Percentiles rank a stretch among this genome's conserved stretches.
phyloP scores from a whole-genome alignment of 2,113 vertebrate genomes.

The Dicentrarchus labrax region DNA sequence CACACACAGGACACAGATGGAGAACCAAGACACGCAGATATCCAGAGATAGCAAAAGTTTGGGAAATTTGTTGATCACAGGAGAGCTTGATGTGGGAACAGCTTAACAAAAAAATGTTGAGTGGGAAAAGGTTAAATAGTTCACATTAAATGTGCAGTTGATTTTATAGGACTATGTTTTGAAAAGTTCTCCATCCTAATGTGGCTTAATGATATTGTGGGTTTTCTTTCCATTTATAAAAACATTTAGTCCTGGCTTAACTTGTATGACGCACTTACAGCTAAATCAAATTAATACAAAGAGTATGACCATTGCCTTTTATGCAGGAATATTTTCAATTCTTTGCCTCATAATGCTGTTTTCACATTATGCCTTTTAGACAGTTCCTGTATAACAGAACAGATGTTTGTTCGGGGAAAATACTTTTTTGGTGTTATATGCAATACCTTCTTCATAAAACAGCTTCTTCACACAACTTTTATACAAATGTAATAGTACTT shows the following conservation, averaged over 20 bases:
- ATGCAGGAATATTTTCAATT: neutral
- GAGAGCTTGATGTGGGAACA: constrained; percentile 15
- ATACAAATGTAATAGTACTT: neutral
- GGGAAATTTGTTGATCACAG: constrained; percentile 47
- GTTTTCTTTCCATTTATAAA: neutral
- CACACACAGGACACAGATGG: constrained; percentile 81
- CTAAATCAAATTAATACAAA: neutral
- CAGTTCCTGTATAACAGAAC: neutral
- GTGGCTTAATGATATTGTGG: neutral
- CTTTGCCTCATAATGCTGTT: neutral
- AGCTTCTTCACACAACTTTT: neutral
- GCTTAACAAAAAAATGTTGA: neutral
- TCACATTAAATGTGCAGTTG: neutral
- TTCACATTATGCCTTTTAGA: neutral
- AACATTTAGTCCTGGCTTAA: neutral
- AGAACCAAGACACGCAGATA: constrained; percentile 69
- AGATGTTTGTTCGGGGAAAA: neutral
- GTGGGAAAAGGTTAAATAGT: neutral
- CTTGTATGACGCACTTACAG: neutral
- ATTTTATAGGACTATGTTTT: too few relatives aligned
- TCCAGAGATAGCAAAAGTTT: constrained; percentile 58
- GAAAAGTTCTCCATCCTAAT: neutral
- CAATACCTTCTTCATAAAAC: neutral
- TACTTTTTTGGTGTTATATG: neutral
- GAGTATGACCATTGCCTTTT: neutral